phyloP scores from a whole-genome alignment of 2,888 invertebrate genomes.

The Pyralis farinalis region DNA sequence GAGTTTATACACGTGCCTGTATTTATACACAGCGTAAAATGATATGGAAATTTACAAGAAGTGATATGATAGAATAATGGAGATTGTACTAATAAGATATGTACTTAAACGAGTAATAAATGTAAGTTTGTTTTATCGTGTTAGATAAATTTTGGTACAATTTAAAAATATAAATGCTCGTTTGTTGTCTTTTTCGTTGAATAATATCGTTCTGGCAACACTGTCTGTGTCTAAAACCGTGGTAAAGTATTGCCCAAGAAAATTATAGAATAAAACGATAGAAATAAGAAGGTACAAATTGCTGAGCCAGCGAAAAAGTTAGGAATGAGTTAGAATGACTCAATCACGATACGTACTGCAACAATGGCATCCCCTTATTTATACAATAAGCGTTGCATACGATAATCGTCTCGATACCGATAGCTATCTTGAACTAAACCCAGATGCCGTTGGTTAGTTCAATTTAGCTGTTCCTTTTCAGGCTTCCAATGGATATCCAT shows the following conservation, averaged over 20 bases:
- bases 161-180: constrained; percentile 69
- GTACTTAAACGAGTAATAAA: constrained; percentile 69
- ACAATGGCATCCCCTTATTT: constrained; percentile 75
- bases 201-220: constrained; percentile 60
- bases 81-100: constrained; percentile 79
- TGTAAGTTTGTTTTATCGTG: constrained; percentile 33
- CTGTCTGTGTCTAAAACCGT: constrained; percentile 41
- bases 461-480: constrained; percentile 35
- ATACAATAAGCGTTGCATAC: constrained; percentile 81
- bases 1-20: constrained; percentile 59
- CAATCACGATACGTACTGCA: constrained; percentile 79
- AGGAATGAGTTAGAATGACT: constrained; percentile 46
- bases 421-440: constrained; percentile 57
- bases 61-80: constrained; percentile 74
- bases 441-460: constrained; percentile 29
- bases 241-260: constrained; percentile 33
- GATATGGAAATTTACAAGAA: constrained; percentile 78
- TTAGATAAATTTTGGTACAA: constrained; percentile 65
- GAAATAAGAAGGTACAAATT: too few relatives aligned
- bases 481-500: constrained; percentile 35
- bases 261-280: constrained; percentile 21
- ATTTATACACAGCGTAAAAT: constrained; percentile 66
- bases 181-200: constrained; percentile 74
- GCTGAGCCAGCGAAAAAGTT: constrained; percentile 13
- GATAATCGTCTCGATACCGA: constrained; percentile 51